Evolutionary conservation across 2,888 invertebrate species (phyloP).

Genomic region (Caenorhabditis doughertyi): DNA sequence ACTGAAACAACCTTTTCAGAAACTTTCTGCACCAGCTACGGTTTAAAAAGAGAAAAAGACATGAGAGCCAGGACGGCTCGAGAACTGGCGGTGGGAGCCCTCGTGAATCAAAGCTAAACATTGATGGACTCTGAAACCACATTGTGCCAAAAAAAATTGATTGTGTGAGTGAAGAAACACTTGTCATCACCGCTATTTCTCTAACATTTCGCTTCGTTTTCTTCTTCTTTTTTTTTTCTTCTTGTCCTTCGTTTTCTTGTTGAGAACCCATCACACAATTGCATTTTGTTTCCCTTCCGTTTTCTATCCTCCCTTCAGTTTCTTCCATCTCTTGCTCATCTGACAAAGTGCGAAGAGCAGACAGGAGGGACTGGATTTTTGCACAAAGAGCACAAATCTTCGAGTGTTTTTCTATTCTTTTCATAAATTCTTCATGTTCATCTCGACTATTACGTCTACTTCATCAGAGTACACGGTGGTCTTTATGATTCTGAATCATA

Average conservation of each 20-base stretch:
- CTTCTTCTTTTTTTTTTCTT: neutral
- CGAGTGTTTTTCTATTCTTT: constrained; percentile 57
- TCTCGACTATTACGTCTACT: constrained; percentile 17
- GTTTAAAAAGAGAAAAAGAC: too few species aligned
- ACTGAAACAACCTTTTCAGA: too few species aligned
- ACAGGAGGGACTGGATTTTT: constrained; percentile 26
- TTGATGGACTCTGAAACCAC: neutral
- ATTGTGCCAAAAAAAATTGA: constrained; percentile 10
- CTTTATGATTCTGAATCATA: constrained; percentile 42
- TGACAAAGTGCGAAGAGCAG: constrained; percentile 51
- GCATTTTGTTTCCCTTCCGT: constrained; percentile 39
- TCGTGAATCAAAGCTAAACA: too few species aligned
- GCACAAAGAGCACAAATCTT: constrained; percentile 53
- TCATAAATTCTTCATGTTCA: constrained; percentile 24
- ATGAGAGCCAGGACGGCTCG: too few species aligned
- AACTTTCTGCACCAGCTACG: too few species aligned
- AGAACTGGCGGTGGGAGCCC: too few species aligned
- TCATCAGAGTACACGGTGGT: constrained; percentile 38
- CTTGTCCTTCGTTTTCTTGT: constrained; percentile 33
- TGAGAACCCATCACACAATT: constrained; percentile 56
- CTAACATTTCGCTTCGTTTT: constrained; percentile 32
- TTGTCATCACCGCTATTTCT: constrained; percentile 51
- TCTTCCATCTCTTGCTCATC: constrained; percentile 33
- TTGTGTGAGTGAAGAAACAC: constrained; percentile 43
- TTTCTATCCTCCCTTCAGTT: constrained; percentile 8